phyloP scores from a whole-genome alignment of 23 tunicate genomes.

The Aplidium turbinatum region DNA sequence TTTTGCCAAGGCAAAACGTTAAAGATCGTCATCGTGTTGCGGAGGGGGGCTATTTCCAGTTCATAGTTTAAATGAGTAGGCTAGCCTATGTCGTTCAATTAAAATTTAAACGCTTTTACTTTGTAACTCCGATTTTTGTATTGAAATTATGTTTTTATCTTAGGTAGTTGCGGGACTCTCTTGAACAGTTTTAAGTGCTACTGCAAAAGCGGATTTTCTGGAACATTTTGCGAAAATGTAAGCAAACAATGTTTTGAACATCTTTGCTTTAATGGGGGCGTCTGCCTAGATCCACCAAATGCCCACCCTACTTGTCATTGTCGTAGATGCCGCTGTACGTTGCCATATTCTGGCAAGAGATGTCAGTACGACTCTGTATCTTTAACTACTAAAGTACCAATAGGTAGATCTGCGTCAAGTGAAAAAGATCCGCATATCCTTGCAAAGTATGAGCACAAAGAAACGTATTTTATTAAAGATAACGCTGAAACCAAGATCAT shows the following conservation, averaged over 20 bases:
- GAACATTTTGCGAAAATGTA: constrained; percentile 12
- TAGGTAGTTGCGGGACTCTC: neutral
- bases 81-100: neutral
- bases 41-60: too few species aligned
- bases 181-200: neutral
- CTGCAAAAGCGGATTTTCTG: constrained; percentile 3
- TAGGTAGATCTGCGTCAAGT: neutral
- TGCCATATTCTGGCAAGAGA: constrained; percentile 31
- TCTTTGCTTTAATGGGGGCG: constrained; percentile 56
- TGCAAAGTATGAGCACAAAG: too few species aligned
- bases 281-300: constrained; percentile 18
- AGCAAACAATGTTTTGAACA: constrained; percentile 1
- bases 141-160: neutral
- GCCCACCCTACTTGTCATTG: constrained; percentile 57
- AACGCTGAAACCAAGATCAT: constrained; percentile 1
- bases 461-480: too few species aligned
- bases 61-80: too few species aligned
- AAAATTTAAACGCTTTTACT: neutral
- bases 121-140: neutral
- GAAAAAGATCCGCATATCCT: neutral
- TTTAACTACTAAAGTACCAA: too few species aligned
- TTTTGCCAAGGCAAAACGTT: too few species aligned
- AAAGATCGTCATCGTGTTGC: too few species aligned
- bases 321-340: constrained; percentile 47
- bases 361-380: constrained; percentile 10